Conservation (phyloP, 64 coral and sea anemone genomes). For the Montipora efflorescens region DNA sequence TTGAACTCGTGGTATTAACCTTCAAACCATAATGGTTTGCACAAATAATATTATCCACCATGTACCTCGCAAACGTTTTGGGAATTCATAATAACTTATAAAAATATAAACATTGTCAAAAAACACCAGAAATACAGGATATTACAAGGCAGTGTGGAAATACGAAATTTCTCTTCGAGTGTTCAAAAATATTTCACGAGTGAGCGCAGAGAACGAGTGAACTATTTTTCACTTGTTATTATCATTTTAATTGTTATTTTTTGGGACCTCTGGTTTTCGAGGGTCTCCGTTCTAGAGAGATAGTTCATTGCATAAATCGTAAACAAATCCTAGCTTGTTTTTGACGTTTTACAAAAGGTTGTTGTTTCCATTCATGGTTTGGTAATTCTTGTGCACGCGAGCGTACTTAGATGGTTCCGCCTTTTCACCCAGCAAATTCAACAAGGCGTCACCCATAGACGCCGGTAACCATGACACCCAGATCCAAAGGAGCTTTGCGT, state of each 20-base stretch:
- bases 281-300: too few species aligned
- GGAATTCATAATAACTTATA: neutral
- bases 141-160: too few species aligned
- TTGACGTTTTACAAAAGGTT: neutral
- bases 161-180: too few species aligned
- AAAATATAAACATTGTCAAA: neutral
- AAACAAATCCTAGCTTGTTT: neutral
- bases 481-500: slow-evolving; percentile 84
- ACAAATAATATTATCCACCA: neutral
- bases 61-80: neutral
- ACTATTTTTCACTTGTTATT: too few species aligned
- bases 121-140: neutral
- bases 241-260: too few species aligned
- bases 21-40: neutral
- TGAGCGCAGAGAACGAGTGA: too few species aligned
- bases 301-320: neutral
- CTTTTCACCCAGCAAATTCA: slow-evolving; percentile 63
- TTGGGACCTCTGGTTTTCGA: too few species aligned
- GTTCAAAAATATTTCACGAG: too few species aligned
- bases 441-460: slow-evolving; percentile 62
- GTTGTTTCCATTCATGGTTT: slow-evolving; percentile 23
- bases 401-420: neutral
- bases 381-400: too few species aligned
- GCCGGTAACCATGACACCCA: slow-evolving; percentile 92
- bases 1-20: too few species aligned